Evolutionary conservation across 1,140 invertebrate species (phyloP).

Genomic region (Procambarus clarkii): DNA sequence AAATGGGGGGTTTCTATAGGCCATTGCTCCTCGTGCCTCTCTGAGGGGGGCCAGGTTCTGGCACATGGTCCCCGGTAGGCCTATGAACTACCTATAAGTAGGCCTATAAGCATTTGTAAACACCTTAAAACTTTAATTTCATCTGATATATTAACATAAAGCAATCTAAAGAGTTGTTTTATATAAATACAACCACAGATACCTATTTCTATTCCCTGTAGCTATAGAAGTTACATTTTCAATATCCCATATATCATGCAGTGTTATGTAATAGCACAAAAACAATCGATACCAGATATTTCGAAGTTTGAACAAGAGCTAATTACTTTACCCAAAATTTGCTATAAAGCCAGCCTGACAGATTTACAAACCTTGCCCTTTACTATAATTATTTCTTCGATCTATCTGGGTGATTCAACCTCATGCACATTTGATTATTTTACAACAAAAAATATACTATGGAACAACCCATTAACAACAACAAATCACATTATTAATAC

Average conservation of each 20-base stretch:
- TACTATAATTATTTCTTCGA: background rate
- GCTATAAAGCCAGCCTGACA: background rate
- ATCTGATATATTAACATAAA: background rate
- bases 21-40: too few relatives aligned
- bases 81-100: too few relatives aligned
- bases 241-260: background rate
- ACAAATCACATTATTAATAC: background rate
- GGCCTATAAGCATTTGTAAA: too few relatives aligned
- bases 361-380: background rate
- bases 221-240: background rate
- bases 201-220: background rate
- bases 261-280: background rate
- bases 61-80: too few relatives aligned
- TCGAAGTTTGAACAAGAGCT: background rate
- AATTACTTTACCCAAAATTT: background rate
- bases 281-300: background rate
- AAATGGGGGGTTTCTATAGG: too few relatives aligned
- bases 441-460: background rate
- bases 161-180: background rate
- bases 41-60: too few relatives aligned
- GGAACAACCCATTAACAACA: background rate
- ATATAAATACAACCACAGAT: background rate
- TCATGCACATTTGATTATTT: background rate
- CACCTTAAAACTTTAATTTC: background rate
- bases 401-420: background rate